Base-by-base conservation (phyloP, 2,888 invertebrate genomes). In the Neocrepidodera transversa region DNA sequence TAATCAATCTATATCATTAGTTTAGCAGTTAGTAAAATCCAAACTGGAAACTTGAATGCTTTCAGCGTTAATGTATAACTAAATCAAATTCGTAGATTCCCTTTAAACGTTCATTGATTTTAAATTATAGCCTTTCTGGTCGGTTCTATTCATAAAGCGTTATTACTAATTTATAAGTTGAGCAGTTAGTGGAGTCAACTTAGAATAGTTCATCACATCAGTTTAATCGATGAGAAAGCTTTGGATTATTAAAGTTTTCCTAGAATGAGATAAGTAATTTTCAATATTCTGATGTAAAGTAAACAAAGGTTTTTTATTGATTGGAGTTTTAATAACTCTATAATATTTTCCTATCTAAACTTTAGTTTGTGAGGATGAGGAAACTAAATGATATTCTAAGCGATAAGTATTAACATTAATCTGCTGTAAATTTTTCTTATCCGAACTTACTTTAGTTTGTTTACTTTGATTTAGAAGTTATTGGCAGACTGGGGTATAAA, bases 41-140 rank as follows among this genome's bases (percentile, higher is more conserved):
- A n/a, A n/a, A n/a, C n/a, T n/a, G n/a, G n/a, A n/a, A n/a, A n/a
- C n/a, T n/a, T n/a, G n/a, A n/a, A n/a, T n/a, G n/a, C n/a, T n/a
- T n/a, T n/a, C n/a, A n/a, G n/a, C n/a, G n/a, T n/a, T n/a, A n/a
- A n/a, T n/a, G n/a, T n/a, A n/a, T n/a, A n/a, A n/a, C n/a, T n/a
- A n/a, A n/a, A n/a, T 20, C 11, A n/a, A 42, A 42, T 42, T 20
- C 23, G 8, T 42, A 1, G 23, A 11, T 6, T 11, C 20, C 13
- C n/a, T 42, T 23, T 23, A n/a, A 49, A 11, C 20, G 36, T 30
- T 20, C 17, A 49, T 49, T 8, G 49, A 49, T 49, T 49, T 49
- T 18, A 17, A 49, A 49, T 48, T 48, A 48, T 35, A 17, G 36
- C 23, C n/a, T n/a, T 48, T 48, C 48, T 18, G 13, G 13, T 18